Base-by-base conservation (phyloP, 2,888 invertebrate genomes). In the Eretmocerus hayati region DNA sequence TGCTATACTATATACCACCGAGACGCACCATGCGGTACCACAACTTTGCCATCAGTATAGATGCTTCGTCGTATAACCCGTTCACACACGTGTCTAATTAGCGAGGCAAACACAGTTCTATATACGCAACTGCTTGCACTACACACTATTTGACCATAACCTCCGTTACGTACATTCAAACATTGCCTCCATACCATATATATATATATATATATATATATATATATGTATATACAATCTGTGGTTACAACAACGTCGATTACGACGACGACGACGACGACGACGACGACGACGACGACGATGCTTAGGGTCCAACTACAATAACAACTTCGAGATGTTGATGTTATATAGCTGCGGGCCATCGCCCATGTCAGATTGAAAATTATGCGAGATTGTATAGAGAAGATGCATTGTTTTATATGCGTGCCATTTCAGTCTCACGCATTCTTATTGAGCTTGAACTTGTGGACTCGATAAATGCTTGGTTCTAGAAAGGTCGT, bases 21-120 rank as follows among this genome's bases (percentile, higher is more conserved):
- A 3, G 13, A 19, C 20, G 5, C 20, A 18, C 18, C 18, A 26
- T 36, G 15, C 35, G n/a, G n/a, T n/a, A n/a, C n/a, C n/a, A n/a
- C n/a, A n/a, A n/a, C n/a, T n/a, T n/a, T n/a, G n/a, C n/a, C n/a
- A n/a, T n/a, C n/a, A n/a, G n/a, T n/a, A n/a, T n/a, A n/a, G n/a
- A n/a, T n/a, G n/a, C n/a, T n/a, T n/a, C n/a, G n/a, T n/a, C n/a
- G 22, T 43, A 32, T 41, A 47, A 52, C 36, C 43, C 44, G 19
- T 32, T 36, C 16, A 26, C 47, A 42, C 52, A 53, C 53, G 61
- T 62, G 63, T 61, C 62, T 67, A 67, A 69, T 69, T 67, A 69
- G 63, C 58, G 62, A 59, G 58, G 66, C 64, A 67, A 66, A 64
- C 65, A 42, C 48, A 35, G 39, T 44, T n/a, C n/a, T n/a, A n/a